Evolutionary conservation across 2,113 vertebrate genomes (phyloP), one percentile per base, ranked within the genome.

Genomic region (Salvelinus namaycush): DNA sequence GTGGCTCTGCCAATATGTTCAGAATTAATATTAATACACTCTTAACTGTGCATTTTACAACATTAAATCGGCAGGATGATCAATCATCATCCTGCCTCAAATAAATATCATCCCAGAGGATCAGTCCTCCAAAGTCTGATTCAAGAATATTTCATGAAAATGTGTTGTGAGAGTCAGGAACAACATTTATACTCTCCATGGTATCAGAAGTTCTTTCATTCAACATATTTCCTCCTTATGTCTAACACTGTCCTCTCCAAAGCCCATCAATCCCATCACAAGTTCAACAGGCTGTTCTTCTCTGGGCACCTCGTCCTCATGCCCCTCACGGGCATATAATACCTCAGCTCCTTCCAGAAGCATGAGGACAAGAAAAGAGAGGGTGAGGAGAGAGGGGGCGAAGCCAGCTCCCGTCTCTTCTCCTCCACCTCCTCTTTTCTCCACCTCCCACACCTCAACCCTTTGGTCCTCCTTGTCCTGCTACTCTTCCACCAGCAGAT

Each of bases 281-380:
- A 5, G 34, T 80, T 83, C 68, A 92, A 34, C 44, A 92, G 73
- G 2, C 78, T 29, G 0, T 66, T 89, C 29, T 74, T 89, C 69
- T 90, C 82, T 0, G 83, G 79, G 62, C 76, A 76, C 5, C 4
- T 1, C 0, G 4, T 77, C 18, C 87, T 86, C 76, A 89, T 93
- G 34, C 92, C 89, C 76, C 85, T 88, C n/a, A 93, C 87, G 0
- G 96, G 96, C 97, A 98, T 98, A 13, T 79, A 86, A 62, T 96
- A 98, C 26, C 93, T 91, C 27, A 98, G 89, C 27, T 93, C 90
- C 78, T 96, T 98, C 96, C 96, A 97, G 79, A 97, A 97, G 34
- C 77, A 86, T 49, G 68, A 64, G 79, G 84, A 65, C 1, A 12
- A 51, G 14, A 22, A 83, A 0, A 69, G 12, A 26, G 24, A 34